Conservation (phyloP, 2,888 invertebrate species). For the Blomia tropicalis region DNA sequence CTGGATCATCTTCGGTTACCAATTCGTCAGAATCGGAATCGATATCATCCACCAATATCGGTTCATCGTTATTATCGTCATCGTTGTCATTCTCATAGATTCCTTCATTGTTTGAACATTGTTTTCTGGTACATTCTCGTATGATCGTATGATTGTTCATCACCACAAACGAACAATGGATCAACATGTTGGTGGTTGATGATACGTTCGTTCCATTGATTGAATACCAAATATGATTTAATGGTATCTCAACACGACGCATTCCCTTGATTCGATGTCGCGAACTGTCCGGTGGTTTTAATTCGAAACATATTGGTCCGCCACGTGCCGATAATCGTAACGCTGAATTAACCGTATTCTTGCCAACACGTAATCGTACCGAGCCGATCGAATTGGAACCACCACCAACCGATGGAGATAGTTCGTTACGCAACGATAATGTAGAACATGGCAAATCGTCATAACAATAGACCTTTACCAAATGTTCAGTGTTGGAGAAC, state of each 20-base stretch:
- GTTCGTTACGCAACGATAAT: constrained; percentile 12
- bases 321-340: not conserved
- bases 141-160: constrained; percentile 1
- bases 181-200: not conserved
- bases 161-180: constrained; percentile 15
- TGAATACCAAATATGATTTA: constrained; percentile 13
- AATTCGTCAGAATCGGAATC: not conserved
- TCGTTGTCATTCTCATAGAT: not conserved
- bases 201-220: not conserved
- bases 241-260: constrained; percentile 4
- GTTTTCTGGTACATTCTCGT: not conserved
- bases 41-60: not conserved
- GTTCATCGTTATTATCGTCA: not conserved
- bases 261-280: constrained; percentile 17
- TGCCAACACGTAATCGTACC: not conserved
- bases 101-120: not conserved
- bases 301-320: constrained; percentile 12
- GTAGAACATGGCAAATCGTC: constrained; percentile 17
- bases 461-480: constrained; percentile 16
- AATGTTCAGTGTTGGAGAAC: constrained; percentile 16
- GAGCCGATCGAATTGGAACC: not conserved
- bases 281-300: not conserved
- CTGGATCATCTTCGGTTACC: not conserved
- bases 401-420: not conserved
- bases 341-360: not conserved